A percentile compares a stretch with the other conserved stretches of the same genome.
Conservation (phyloP, 2,888 invertebrate genomes). For the Drosophila pullipes region DNA sequence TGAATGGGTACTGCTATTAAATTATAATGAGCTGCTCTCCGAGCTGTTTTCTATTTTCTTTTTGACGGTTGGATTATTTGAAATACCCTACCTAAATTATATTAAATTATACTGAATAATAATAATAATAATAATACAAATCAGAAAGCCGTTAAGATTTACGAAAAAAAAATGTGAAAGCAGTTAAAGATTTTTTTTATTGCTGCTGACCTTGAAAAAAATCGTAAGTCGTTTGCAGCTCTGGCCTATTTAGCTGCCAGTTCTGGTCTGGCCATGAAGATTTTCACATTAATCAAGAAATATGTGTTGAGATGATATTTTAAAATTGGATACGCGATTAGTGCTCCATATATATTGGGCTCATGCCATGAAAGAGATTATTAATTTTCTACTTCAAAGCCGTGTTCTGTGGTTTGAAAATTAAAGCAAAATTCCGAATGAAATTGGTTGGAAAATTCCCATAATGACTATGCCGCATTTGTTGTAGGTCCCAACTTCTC, state of each 20-base stretch:
- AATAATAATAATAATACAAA: no score
- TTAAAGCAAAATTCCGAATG: slow-evolving; percentile 42
- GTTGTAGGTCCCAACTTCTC: neutral
- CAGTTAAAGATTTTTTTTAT: no score
- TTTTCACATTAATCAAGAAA: neutral
- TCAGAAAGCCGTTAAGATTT: no score
- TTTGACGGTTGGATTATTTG: neutral
- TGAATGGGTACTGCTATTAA: neutral
- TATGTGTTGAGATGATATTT: neutral
- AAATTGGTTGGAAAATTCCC: slow-evolving; percentile 73
- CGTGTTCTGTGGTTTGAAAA: neutral
- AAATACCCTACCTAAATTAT: neutral
- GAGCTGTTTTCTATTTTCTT: neutral
- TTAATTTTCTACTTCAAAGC: slow-evolving; percentile 16
- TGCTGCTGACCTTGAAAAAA: neutral
- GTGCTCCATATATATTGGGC: neutral
- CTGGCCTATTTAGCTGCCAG: neutral
- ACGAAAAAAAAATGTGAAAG: no score
- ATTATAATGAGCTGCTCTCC: neutral
- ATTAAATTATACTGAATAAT: no score
- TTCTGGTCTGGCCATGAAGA: neutral
- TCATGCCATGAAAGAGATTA: neutral
- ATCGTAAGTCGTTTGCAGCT: neutral
- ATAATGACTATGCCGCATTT: slow-evolving; percentile 40
- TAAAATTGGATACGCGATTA: neutral